Evolutionary conservation across 2,888 invertebrate genomes (phyloP), one percentile per base, ranked within the genome.

Genomic region (Tetropium fuscum): DNA sequence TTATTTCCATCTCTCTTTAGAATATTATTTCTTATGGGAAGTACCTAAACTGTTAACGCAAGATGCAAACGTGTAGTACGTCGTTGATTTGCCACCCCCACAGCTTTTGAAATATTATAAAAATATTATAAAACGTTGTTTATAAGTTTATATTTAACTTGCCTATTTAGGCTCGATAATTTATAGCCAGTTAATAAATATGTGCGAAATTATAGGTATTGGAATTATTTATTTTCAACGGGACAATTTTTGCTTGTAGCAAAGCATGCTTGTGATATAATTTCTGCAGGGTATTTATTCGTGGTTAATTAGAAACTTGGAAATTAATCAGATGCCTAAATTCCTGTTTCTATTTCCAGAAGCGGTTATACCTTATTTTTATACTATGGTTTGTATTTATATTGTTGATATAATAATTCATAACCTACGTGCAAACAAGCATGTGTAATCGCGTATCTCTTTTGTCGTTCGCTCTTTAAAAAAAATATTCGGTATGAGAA

Each of bases 171-270:
- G 34, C 45, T 22, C 25, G 30, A 53, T 58, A 54, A 61, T 57
- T 61, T 61, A 61, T 58, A 38, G 32, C 54, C 48, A 32, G 53
- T 54, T 61, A 53, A 57, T 57, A 51, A 54, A 61, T 57, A 45
- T 45, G 53, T 30, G 49, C 45, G 25, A 61, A 61, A 61, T 61
- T 61, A 61, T 58, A 58, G 54, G 45, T 47, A 58, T 54, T 32
- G 60, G 18, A 20, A 41, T 10, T 20, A 41, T 41, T 20, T 6
- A 41, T 41, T 40, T 41, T 41, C 22, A 11, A 41, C 22, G 13
- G 20, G 4, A 11, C 41, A 20, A 11, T 41, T 41, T 41, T 38
- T 8, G 4, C 4, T 2, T 16, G 38, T 18, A 18, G 16, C 15
- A 18, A 18, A 18, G 38, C n/a, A 38, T 19, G 15, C n/a, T 18